Evolutionary conservation across 1,140 invertebrate genomes (phyloP), one percentile per base, ranked within the genome.

Genomic region (Papilio aristodemus): DNA sequence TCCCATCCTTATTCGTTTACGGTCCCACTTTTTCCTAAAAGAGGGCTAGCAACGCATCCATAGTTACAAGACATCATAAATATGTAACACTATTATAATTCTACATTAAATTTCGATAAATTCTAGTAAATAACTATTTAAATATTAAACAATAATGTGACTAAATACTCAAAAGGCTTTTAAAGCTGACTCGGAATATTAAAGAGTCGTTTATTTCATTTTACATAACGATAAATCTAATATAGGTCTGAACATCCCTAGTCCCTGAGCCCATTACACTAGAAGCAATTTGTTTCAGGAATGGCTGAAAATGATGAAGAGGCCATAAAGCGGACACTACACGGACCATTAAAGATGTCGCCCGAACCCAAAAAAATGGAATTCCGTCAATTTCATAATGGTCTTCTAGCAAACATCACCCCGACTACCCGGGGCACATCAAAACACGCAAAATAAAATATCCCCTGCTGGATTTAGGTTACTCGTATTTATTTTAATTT

Each of bases 301-400:
- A 66, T 66, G 62, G 62, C 62, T 66, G 62, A 66, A 46, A 66
- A 66, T 66, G 62, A 66, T 43, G 41, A 66, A 66, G 62, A 46
- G 62, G 11, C 62, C 25, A 66, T 66, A 66, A 66, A 66, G 22
- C 62, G 62, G 62, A 66, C 62, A 66, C 62, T 66, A 66, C 41
- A 66, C 63, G 43, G 25, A 46, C 39, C 63, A 66, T 66, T 66
- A 66, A 66, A 66, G 39, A 66, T 38, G 63, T 66, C 41, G 25
- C 13, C 60, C 41, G 7, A 46, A 66, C 13, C 27, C 11, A 22
- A 32, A 66, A 46, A 66, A 66, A 66, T 60, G 58, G 32, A 38
- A 37, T 50, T 66, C 41, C 14, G 41, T 66, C 63, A 63, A 63
- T 63, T 41, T 63, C 38, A 38, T 63, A 62, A 63, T 36, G 63